Percentiles rank a stretch among this genome's conserved stretches.
These are phyloP conservation scores for Octodon degus DNA, from an alignment of 2,113 vertebrate genomes.

Conservation along the genomic window DNA sequence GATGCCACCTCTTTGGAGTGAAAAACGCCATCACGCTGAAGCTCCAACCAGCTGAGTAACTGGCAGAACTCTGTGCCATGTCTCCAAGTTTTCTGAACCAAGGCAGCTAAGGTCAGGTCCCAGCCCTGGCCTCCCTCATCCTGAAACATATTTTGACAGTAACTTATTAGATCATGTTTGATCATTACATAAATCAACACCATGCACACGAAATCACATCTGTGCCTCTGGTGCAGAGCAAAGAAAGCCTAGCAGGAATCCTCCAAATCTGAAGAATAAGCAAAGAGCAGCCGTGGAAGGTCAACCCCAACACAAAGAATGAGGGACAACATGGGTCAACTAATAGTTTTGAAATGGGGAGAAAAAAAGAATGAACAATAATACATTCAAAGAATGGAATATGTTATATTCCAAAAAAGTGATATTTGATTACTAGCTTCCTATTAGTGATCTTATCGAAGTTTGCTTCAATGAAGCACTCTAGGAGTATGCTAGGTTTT, in stretches of 20 bases:
- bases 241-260: neutral
- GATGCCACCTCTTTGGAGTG: neutral
- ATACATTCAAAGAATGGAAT: too few relatives aligned
- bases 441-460: neutral
- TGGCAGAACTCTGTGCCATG: neutral
- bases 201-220: neutral
- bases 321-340: neutral
- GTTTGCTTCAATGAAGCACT: neutral
- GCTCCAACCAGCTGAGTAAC: neutral
- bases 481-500: neutral
- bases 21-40: neutral
- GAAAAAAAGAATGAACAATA: neutral
- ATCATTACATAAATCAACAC: neutral
- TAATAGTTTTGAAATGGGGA: neutral
- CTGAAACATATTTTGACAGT: neutral
- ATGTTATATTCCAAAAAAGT: neutral
- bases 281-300: neutral
- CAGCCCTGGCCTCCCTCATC: neutral
- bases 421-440: neutral
- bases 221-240: neutral
- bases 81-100: neutral
- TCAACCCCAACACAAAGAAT: neutral
- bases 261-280: neutral
- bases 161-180: conserved; percentile 10
- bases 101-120: neutral